Evolutionary conservation across 2,888 invertebrate species (phyloP).

Genomic region (Tanypteryx hageni): DNA sequence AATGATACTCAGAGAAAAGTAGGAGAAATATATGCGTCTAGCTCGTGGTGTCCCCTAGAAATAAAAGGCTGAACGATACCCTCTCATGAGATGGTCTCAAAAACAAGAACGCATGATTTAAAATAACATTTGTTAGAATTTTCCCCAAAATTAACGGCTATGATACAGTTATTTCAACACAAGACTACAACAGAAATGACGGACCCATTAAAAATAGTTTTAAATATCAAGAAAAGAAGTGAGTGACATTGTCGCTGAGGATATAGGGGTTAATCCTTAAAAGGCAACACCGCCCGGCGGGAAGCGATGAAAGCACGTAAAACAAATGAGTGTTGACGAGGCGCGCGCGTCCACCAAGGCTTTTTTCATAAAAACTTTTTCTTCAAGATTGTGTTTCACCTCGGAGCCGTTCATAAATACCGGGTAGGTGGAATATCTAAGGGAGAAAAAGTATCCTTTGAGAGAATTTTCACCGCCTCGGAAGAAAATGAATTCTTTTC

Average conservation of each 20-base stretch:
- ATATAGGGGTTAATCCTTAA: neutral
- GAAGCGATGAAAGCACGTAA: neutral
- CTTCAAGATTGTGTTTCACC: slow-evolving; percentile 36
- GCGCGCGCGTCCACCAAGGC: slow-evolving; percentile 25
- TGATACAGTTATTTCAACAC: too few species aligned
- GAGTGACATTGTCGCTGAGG: slow-evolving; percentile 17
- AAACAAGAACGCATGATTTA: too few species aligned
- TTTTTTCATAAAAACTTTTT: neutral
- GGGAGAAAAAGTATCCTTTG: slow-evolving; percentile 30
- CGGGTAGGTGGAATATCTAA: neutral
- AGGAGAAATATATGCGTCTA: too few species aligned
- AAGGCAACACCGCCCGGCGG: slow-evolving; percentile 38
- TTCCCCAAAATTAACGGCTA: too few species aligned
- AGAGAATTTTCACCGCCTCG: slow-evolving; percentile 51
- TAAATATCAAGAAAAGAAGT: slow-evolving; percentile 4
- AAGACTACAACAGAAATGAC: neutral
- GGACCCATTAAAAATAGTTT: neutral
- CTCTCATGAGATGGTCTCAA: too few species aligned
- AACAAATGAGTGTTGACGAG: slow-evolving; percentile 42
- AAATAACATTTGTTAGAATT: too few species aligned
- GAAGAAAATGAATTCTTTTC: neutral
- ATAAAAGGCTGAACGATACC: too few species aligned
- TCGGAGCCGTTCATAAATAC: slow-evolving; percentile 46
- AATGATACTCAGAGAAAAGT: too few species aligned
- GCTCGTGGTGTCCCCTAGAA: too few species aligned